These are phyloP conservation scores for Molossus molossus DNA, from an alignment of 2,797 vertebrate genomes.

Conservation along the genomic window DNA sequence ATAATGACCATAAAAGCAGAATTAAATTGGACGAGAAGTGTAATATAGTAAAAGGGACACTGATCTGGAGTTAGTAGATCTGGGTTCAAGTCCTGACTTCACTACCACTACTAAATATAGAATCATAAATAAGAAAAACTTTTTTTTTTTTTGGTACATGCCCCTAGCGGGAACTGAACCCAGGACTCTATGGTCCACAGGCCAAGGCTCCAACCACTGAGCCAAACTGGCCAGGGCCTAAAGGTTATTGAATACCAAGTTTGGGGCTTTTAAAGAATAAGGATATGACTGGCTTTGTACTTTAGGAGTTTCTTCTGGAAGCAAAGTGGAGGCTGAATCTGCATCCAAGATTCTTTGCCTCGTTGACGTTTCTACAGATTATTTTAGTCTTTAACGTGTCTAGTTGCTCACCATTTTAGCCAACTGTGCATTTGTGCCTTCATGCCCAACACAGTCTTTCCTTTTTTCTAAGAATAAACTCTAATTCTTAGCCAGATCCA, in stretches of 20 bases:
- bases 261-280: neutral
- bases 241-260: neutral
- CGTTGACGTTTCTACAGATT: neutral
- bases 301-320: neutral
- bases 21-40: neutral
- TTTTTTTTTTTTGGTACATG: too few relatives aligned
- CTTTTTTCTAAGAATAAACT: neutral
- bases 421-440: neutral
- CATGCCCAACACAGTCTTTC: neutral
- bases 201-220: too few relatives aligned
- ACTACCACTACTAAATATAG: neutral
- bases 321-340: neutral
- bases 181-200: too few relatives aligned
- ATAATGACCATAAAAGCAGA: neutral
- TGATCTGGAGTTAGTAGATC: neutral
- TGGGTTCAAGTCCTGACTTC: neutral
- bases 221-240: neutral
- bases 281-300: neutral
- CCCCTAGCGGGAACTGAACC: too few relatives aligned
- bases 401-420: neutral
- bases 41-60: conserved; percentile 5
- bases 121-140: neutral
- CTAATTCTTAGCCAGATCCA: neutral
- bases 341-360: neutral
- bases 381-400: neutral